Conservation (phyloP, 2,797 vertebrate species). For the Anguilla marmorata region DNA sequence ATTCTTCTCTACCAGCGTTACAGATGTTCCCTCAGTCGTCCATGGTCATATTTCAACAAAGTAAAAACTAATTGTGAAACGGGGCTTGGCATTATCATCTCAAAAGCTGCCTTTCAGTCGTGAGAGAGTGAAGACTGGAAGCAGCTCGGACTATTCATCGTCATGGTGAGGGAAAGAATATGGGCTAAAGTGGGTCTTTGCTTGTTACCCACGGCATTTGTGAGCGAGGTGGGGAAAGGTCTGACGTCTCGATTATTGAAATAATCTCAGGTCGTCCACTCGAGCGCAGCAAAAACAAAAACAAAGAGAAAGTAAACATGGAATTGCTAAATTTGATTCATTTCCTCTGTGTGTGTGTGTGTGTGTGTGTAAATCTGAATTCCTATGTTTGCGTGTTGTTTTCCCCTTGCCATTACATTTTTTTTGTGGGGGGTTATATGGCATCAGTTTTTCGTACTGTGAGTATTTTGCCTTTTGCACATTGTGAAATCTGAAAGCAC, state of each 20-base stretch:
- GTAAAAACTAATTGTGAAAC: neutral
- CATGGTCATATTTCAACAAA: slow-evolving; percentile 1
- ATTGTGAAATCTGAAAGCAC: slow-evolving; percentile 23
- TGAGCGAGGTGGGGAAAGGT: neutral
- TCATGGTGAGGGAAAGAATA: slow-evolving; percentile 12
- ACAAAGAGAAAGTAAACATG: slow-evolving; percentile 35
- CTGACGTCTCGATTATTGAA: slow-evolving; percentile 6
- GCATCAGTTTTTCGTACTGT: neutral
- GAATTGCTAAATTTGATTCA: slow-evolving; percentile 42
- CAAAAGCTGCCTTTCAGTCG: neutral
- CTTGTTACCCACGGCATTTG: neutral
- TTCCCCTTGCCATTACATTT: neutral
- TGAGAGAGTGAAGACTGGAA: neutral
- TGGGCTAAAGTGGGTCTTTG: neutral
- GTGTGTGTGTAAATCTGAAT: slow-evolving; percentile 27
- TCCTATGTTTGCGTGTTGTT: neutral
- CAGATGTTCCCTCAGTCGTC: neutral
- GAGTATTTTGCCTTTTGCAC: neutral
- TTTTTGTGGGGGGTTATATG: too few species aligned
- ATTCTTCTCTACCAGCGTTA: neutral
- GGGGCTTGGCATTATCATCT: slow-evolving; percentile 1
- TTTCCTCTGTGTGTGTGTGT: slow-evolving; percentile 36
- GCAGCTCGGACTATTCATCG: neutral
- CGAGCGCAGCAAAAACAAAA: neutral
- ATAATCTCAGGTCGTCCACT: neutral